Percentiles rank a stretch among this genome's conserved stretches.
phyloP scores from a whole-genome alignment of 2,113 vertebrate species.

The Poecile atricapillus region DNA sequence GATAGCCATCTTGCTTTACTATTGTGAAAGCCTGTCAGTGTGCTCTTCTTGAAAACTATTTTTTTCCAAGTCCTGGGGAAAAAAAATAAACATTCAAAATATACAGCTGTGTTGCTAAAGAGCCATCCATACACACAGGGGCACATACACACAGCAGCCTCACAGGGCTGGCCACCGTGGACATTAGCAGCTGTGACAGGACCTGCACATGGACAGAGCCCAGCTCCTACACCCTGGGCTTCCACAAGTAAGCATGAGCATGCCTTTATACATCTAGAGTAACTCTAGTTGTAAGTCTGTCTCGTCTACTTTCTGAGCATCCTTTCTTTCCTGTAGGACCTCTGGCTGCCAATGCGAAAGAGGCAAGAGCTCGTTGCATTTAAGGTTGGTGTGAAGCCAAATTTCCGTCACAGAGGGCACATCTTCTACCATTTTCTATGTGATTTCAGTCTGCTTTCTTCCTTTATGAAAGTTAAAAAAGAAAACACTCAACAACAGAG shows the following conservation, averaged over 20 bases:
- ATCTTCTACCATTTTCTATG: neutral
- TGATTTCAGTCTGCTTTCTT: neutral
- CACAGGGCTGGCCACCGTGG: rapidly evolving
- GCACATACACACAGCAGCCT: neutral
- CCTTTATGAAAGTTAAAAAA: neutral
- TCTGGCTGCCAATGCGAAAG: rapidly evolving
- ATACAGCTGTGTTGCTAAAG: rapidly evolving
- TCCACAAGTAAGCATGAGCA: neutral
- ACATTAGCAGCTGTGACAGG: neutral
- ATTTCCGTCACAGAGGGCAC: neutral
- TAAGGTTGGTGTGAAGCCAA: neutral
- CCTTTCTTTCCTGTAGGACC: neutral
- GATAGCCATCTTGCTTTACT: neutral
- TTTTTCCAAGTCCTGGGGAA: neutral
- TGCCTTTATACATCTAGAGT: neutral
- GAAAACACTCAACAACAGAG: neutral
- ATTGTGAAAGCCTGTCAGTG: neutral
- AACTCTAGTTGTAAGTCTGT: neutral
- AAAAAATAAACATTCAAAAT: neutral
- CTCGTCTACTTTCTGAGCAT: neutral
- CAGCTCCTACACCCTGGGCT: neutral
- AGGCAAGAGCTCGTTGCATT: neutral
- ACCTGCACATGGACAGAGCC: neutral
- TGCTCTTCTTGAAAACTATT: neutral
- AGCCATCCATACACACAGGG: neutral